Evolutionary conservation across 2,797 vertebrate species (phyloP), one percentile per base, ranked within the genome.

Genomic region (Cuniculus paca): DNA sequence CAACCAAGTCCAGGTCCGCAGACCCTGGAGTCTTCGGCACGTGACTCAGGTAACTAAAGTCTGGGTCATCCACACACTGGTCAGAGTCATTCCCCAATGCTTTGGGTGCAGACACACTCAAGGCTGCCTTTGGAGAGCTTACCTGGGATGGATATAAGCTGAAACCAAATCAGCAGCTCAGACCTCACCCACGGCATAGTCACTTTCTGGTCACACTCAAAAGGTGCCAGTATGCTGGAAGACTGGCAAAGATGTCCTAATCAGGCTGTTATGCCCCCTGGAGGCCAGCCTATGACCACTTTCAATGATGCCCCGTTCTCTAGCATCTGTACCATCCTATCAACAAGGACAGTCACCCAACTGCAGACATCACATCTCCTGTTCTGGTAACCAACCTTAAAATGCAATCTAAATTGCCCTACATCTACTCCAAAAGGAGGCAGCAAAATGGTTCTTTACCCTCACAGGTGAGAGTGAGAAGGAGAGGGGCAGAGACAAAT

Each of bases 321-420:
- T 11, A 0, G 0, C 0, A 28, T 11, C n/a, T 3, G 0, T 3
- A 17, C 34, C 5, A 5, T 22, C 24, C 4, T 63, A 91, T 78
- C 85, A 90, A 78, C 54, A 80, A 1, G 42, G 83, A 93, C 3
- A 42, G 85, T 60, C 68, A 91, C 56, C 48, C 54, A 63, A n/a
- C 70, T 84, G 92, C 1, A 0, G 6, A 50, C 28, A 1, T 45
- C 45, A 45, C 39, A 79, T 79, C 94, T 95, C 88, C 58, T 91
- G 81, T 68, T 92, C 63, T 10, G 68, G 48, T 77, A 94, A 63
- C 81, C 95, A 96, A 95, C 78, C 91, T 84, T 94, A 75, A 96
- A 97, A 97, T 92, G 89, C 79, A 95, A 34, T 95, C 88, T 85
- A 26, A 83, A 95, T 45, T 6, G 52, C 26, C 81, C 58, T 85